phyloP scores from a whole-genome alignment of 1,140 invertebrate species.

The Orchestia grillus region DNA sequence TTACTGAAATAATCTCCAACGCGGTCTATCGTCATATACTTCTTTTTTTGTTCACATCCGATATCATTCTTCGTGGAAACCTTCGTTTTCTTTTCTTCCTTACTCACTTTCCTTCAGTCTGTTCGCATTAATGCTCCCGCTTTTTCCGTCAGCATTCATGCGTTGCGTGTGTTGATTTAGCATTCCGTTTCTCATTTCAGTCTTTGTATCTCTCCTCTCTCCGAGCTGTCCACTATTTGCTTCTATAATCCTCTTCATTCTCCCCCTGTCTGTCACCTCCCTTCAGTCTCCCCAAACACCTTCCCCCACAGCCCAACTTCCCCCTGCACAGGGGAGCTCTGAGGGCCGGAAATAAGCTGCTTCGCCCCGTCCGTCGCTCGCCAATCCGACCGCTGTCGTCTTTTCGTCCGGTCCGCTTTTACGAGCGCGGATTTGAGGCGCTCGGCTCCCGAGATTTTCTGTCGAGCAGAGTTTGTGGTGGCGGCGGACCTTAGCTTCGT shows the following conservation, averaged over 20 bases:
- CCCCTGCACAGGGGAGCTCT: background rate
- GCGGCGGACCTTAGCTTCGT: background rate
- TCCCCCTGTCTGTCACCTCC: background rate
- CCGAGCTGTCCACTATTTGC: background rate
- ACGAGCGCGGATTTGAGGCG: slow-evolving; percentile 43
- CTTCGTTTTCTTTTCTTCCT: too few relatives aligned
- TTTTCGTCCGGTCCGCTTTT: slow-evolving; percentile 45
- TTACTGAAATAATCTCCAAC: background rate
- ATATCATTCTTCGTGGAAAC: background rate
- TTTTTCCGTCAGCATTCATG: too few relatives aligned
- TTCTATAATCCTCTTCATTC: background rate
- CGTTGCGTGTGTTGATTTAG: too few relatives aligned
- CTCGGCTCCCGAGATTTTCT: slow-evolving; percentile 14
- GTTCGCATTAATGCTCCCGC: too few relatives aligned
- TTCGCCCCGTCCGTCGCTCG: slow-evolving; percentile 6
- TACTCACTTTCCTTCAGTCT: too few relatives aligned
- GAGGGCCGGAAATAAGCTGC: slow-evolving; percentile 43
- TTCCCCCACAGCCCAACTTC: background rate
- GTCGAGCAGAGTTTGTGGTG: slow-evolving; percentile 3
- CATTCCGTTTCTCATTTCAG: too few relatives aligned
- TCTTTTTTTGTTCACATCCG: background rate
- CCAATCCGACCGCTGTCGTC: slow-evolving; percentile 49
- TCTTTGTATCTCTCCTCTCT: background rate
- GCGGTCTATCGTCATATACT: background rate
- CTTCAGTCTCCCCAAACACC: background rate